Evolutionary conservation across 2,113 vertebrate genomes (phyloP).

Genomic region (Tupaia chinensis): DNA sequence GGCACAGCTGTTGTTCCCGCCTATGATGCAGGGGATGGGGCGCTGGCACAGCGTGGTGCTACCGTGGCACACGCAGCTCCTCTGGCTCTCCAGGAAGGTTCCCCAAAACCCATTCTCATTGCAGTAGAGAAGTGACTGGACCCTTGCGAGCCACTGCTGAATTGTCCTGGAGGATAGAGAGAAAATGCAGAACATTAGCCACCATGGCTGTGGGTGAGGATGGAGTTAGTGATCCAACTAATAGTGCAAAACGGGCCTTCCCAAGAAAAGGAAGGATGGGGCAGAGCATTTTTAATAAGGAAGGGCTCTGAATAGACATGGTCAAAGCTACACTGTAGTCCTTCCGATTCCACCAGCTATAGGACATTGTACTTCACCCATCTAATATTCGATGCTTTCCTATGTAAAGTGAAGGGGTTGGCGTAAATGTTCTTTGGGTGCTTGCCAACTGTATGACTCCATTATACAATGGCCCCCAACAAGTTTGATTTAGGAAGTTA

Average conservation of each 20-base stretch:
- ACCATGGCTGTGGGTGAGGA: accelerated
- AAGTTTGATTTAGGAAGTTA: neutral
- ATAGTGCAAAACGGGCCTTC: neutral
- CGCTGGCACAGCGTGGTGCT: conserved; percentile 97
- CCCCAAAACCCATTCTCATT: conserved; percentile 99
- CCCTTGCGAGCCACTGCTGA: conserved; percentile 98
- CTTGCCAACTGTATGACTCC: neutral
- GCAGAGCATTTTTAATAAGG: accelerated
- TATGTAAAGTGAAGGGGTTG: neutral
- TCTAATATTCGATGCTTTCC: accelerated
- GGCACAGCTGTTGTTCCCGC: conserved; percentile 99
- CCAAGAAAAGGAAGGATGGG: too few species aligned
- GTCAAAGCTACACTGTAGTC: accelerated
- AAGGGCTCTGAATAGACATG: neutral
- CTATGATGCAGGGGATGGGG: conserved; percentile 97
- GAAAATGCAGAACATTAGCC: conserved; percentile 68
- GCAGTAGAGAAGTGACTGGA: conserved; percentile 99
- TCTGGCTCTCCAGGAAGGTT: conserved; percentile 97
- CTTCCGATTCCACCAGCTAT: accelerated
- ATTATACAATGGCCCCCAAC: neutral
- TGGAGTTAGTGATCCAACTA: too few species aligned
- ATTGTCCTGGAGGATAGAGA: conserved; percentile 91
- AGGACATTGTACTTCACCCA: neutral
- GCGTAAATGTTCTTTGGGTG: neutral
- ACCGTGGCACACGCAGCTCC: conserved; percentile 97